Percentiles rank a stretch among this genome's conserved stretches.
Conservation (phyloP, 2,797 vertebrate genomes). For the Mergus octosetaceus region DNA sequence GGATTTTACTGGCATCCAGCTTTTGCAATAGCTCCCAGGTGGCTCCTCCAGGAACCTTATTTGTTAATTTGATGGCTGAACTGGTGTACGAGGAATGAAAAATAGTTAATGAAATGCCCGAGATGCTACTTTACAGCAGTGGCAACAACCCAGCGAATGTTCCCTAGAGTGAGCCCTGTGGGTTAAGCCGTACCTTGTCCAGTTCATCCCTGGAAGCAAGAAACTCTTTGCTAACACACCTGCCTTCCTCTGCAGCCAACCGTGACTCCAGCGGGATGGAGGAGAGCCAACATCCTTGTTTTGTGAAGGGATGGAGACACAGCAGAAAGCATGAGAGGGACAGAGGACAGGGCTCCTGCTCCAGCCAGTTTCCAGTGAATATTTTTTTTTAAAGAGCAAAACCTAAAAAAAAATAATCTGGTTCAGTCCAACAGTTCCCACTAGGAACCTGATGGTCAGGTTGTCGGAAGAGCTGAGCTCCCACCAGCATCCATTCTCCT, state of each 20-base stretch:
- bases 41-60: constrained; percentile 15
- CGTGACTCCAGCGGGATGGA: not conserved
- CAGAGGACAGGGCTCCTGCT: not conserved
- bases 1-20: constrained; percentile 46
- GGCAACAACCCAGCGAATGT: accelerated
- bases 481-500: not conserved
- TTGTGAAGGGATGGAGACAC: not conserved
- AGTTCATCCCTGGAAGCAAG: not conserved
- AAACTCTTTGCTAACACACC: not conserved
- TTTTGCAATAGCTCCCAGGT: constrained; percentile 45
- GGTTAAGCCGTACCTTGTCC: not conserved
- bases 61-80: constrained; percentile 57
- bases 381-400: not conserved
- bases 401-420: not conserved
- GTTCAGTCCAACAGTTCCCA: not conserved
- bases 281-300: not conserved
- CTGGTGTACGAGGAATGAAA: not conserved
- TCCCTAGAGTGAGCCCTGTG: not conserved
- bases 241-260: not conserved
- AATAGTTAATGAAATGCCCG: not conserved
- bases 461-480: not conserved
- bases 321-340: too few species aligned
- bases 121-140: not conserved
- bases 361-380: not conserved
- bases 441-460: not conserved